Evolutionary conservation across 2,113 vertebrate species (phyloP).

Genomic region (Rousettus leschenaultii): DNA sequence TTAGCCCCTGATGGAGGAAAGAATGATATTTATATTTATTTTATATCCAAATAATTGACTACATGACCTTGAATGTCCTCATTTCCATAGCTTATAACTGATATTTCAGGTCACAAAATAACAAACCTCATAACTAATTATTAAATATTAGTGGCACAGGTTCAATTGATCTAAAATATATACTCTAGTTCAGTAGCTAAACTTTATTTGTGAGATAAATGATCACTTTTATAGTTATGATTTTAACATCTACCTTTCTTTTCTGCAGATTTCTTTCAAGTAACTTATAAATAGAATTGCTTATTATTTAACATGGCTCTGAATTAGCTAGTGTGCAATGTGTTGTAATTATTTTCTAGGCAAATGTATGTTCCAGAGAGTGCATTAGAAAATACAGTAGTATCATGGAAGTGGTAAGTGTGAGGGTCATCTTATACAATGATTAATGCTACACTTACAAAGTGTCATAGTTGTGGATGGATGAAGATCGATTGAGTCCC

Average conservation of each 20-base stretch:
- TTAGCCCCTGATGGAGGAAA: neutral
- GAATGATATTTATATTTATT: neutral
- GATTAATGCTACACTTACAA: neutral
- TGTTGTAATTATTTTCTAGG: neutral
- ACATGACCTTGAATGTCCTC: neutral
- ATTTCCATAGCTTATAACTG: neutral
- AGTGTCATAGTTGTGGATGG: neutral
- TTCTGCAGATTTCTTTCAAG: neutral
- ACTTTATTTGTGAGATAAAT: neutral
- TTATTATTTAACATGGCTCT: neutral
- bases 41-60: neutral
- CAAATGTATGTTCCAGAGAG: neutral
- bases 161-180: neutral
- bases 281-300: neutral
- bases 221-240: neutral
- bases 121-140: neutral
- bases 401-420: neutral
- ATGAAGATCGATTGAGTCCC: neutral
- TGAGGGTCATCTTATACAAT: neutral
- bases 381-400: neutral
- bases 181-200: neutral
- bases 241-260: neutral
- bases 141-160: constrained; percentile 19
- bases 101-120: neutral
- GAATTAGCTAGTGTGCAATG: neutral